These are phyloP conservation scores for Epizoanthus rinbou DNA, from an alignment of 92 coral and sea anemone genomes.

Conservation along the genomic window DNA sequence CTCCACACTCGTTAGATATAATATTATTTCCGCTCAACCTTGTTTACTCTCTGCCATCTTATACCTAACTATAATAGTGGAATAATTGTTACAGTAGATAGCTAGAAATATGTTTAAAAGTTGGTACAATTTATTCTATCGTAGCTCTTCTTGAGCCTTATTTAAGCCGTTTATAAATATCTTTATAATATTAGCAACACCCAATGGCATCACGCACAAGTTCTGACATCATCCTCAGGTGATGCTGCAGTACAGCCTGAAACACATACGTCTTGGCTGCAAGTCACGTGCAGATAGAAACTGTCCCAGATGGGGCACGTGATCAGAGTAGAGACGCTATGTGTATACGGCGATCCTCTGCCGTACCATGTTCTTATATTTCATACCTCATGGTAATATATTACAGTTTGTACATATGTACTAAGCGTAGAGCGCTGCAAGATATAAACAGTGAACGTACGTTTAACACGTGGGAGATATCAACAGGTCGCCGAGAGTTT, in stretches of 20 bases:
- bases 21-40: too few relatives aligned
- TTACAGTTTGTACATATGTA: conserved; percentile 11
- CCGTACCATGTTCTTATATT: too few relatives aligned
- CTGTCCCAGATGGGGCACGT: not conserved
- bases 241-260: not conserved
- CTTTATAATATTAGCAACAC: too few relatives aligned
- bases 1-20: too few relatives aligned
- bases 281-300: not conserved
- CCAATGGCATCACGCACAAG: too few relatives aligned
- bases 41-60: too few relatives aligned
- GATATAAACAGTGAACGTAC: not conserved
- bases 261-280: not conserved
- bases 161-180: too few relatives aligned
- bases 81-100: too few relatives aligned
- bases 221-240: not conserved
- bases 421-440: conserved; percentile 7
- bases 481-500: not conserved
- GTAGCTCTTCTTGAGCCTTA: too few relatives aligned
- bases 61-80: too few relatives aligned
- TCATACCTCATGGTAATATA: conserved; percentile 1
- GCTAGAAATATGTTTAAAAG: too few relatives aligned
- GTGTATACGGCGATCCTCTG: not conserved
- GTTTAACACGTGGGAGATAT: not conserved
- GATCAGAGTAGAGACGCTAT: not conserved
- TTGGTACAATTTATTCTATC: too few relatives aligned